Conservation (phyloP, 2,797 vertebrate species). For the Pangasius macronema region DNA sequence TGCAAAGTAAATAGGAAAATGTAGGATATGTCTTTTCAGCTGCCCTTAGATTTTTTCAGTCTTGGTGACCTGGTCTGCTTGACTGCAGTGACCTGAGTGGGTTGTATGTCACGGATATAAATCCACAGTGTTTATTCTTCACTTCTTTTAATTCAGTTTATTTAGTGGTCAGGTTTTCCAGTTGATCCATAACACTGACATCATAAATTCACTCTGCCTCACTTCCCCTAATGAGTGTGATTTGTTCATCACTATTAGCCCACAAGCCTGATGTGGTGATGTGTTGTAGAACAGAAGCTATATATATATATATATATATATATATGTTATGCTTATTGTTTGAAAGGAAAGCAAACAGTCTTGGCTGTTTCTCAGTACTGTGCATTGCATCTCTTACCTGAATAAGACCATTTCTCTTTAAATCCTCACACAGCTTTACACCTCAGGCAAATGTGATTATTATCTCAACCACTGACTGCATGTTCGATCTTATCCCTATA, state of each 20-base stretch:
- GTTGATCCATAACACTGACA: neutral
- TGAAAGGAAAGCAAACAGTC: conserved; percentile 62
- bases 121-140: neutral
- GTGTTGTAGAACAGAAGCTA: conserved; percentile 27
- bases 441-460: conserved; percentile 52
- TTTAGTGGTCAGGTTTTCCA: neutral
- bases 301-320: too few species aligned
- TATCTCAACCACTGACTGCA: conserved; percentile 49
- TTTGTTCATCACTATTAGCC: conserved; percentile 27
- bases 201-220: neutral
- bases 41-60: neutral
- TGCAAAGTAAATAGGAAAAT: neutral
- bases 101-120: neutral
- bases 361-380: conserved; percentile 61
- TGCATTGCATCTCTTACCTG: conserved; percentile 64
- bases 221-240: neutral
- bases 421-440: conserved; percentile 52
- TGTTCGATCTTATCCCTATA: conserved; percentile 46
- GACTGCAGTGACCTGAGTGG: neutral
- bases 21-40: neutral
- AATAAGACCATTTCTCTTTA: conserved; percentile 56
- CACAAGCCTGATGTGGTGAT: conserved; percentile 2
- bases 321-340: conserved; percentile 63
- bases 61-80: neutral
- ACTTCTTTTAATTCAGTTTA: neutral